Evolutionary conservation across 2,888 invertebrate species (phyloP).

Genomic region (Capitulum mitella): DNA sequence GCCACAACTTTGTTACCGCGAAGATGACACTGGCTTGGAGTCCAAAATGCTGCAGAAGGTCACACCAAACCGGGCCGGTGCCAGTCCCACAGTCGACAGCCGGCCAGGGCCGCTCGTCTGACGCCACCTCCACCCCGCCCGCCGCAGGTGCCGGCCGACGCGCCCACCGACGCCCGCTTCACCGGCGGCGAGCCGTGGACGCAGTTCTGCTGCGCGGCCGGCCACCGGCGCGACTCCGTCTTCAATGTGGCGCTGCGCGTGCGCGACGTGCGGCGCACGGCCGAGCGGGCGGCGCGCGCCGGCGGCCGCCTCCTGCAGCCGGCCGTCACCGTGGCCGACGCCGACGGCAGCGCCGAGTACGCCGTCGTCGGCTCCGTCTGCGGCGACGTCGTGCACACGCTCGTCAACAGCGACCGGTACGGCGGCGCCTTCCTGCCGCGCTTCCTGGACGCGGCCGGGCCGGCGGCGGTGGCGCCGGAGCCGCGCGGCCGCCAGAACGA

Average conservation of each 20-base stretch:
- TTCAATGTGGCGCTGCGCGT: slow-evolving; percentile 46
- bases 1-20: too few relatives aligned
- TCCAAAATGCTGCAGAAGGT: too few relatives aligned
- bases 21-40: too few relatives aligned
- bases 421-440: slow-evolving; percentile 44
- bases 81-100: background rate
- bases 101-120: too few relatives aligned
- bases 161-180: background rate
- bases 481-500: slow-evolving; percentile 30
- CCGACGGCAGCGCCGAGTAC: slow-evolving; percentile 41
- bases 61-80: too few relatives aligned
- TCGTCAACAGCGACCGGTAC: slow-evolving; percentile 44
- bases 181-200: slow-evolving; percentile 32
- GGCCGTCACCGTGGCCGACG: slow-evolving; percentile 38
- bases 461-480: background rate
- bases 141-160: background rate
- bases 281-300: slow-evolving; percentile 37
- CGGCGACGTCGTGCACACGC: slow-evolving; percentile 47
- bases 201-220: slow-evolving; percentile 35
- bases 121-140: background rate
- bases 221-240: slow-evolving; percentile 42
- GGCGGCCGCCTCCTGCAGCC: slow-evolving; percentile 41
- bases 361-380: slow-evolving; percentile 44
- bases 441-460: slow-evolving; percentile 37
- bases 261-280: slow-evolving; percentile 39